phyloP scores from a whole-genome alignment of 2,888 invertebrate species.

The Oscheius sp. region DNA sequence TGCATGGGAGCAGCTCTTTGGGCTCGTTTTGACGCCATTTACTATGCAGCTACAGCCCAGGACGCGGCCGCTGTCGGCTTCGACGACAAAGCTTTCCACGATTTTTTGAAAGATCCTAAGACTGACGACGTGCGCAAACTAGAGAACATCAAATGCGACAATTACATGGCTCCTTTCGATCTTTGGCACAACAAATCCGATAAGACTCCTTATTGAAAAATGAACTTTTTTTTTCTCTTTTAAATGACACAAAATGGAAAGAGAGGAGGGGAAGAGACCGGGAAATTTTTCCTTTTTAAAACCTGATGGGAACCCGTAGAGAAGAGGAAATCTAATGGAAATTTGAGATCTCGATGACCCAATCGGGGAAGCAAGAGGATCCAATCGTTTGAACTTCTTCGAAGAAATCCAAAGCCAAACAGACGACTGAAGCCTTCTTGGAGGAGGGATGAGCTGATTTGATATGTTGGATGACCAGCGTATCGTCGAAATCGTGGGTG shows the following conservation, averaged over 20 bases:
- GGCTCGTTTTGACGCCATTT: conserved; percentile 62
- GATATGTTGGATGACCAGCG: conserved; percentile 4
- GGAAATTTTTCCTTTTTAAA: too few relatives aligned
- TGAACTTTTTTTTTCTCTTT: background rate
- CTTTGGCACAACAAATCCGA: conserved; percentile 57
- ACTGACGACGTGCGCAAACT: conserved; percentile 46
- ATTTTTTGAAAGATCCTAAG: conserved; percentile 62
- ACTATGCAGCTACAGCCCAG: conserved; percentile 64
- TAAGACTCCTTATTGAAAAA: conserved; percentile 48
- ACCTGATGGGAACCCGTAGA: background rate
- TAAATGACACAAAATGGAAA: background rate
- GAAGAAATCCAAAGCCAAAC: conserved; percentile 4
- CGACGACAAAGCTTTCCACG: conserved; percentile 64
- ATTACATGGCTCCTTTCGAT: conserved; percentile 55
- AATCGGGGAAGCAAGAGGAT: conserved; percentile 24
- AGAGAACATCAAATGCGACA: conserved; percentile 50
- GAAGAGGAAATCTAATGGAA: background rate
- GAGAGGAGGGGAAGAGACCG: background rate
- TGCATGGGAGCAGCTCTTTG: conserved; percentile 67
- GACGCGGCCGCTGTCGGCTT: conserved; percentile 65
- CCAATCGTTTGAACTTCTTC: conserved; percentile 16
- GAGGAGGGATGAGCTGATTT: background rate
- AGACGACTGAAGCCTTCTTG: conserved; percentile 9
- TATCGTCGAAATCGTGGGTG: conserved; percentile 25
- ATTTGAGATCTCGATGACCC: conserved; percentile 10